A percentile compares a stretch with the other conserved stretches of the same genome.
These are phyloP conservation scores for Papilio polyxenes DNA, from an alignment of 1,140 invertebrate species.

Conservation along the genomic window DNA sequence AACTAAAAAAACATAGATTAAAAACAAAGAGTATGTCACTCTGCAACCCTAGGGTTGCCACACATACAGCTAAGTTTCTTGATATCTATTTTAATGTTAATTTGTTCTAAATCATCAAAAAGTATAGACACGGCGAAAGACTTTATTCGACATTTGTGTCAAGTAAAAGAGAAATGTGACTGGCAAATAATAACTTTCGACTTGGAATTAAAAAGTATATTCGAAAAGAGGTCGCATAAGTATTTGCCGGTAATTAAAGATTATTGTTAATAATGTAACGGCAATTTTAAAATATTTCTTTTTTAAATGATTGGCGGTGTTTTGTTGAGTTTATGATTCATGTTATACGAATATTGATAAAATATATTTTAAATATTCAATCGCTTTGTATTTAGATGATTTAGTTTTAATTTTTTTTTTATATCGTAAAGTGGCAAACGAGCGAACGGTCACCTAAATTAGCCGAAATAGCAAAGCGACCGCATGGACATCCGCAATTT, in stretches of 20 bases:
- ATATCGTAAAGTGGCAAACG: too few relatives aligned
- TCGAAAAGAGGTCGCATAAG: conserved; percentile 12
- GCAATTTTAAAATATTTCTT: background rate
- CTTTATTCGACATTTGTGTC: background rate
- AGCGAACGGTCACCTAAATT: too few relatives aligned
- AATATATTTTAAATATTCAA: too few relatives aligned
- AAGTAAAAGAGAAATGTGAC: background rate
- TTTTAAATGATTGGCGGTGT: background rate
- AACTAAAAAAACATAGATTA: too few relatives aligned
- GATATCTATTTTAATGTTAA: background rate
- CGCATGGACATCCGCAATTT: too few relatives aligned
- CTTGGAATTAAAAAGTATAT: background rate
- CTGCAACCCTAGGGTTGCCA: too few relatives aligned
- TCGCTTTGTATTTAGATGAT: too few relatives aligned
- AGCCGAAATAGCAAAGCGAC: too few relatives aligned
- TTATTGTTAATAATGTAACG: conserved; percentile 10
- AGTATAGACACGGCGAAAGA: background rate
- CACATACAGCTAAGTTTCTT: background rate
- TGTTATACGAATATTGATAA: background rate
- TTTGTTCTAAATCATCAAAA: background rate
- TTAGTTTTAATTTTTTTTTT: too few relatives aligned
- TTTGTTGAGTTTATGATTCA: background rate
- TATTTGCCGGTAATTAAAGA: background rate
- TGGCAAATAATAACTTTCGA: background rate
- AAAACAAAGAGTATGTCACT: too few relatives aligned